phyloP scores from a whole-genome alignment of 2,797 vertebrate species.

The Podargus strigoides region DNA sequence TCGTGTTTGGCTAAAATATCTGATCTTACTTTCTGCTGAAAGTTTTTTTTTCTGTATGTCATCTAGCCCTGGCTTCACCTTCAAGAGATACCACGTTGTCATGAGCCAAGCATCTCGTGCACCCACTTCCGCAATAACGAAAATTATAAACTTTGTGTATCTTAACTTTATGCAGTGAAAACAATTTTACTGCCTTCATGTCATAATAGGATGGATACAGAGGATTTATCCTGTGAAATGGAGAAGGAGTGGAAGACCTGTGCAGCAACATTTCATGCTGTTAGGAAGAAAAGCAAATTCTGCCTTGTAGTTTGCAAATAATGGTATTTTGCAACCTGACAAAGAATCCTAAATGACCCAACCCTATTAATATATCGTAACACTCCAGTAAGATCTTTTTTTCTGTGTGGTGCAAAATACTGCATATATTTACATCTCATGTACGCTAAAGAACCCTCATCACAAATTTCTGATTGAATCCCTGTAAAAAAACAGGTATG shows the following conservation, averaged over 20 bases:
- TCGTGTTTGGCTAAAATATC: slow-evolving; percentile 79
- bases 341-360: neutral
- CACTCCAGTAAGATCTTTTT: neutral
- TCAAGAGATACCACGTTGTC: neutral
- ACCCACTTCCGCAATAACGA: neutral
- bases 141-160: neutral
- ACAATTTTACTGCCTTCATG: neutral
- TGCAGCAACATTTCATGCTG: neutral
- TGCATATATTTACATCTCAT: neutral
- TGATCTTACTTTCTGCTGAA: slow-evolving; percentile 81
- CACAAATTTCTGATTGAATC: slow-evolving; percentile 40
- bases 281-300: neutral
- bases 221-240: neutral
- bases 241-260: neutral
- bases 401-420: neutral
- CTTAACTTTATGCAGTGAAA: neutral
- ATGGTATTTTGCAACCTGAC: neutral
- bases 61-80: slow-evolving; percentile 80
- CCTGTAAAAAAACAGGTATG: neutral
- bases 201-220: neutral
- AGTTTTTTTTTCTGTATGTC: slow-evolving; percentile 76
- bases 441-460: neutral
- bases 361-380: neutral
- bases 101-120: neutral
- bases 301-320: neutral